Base-by-base conservation (phyloP, 1,140 invertebrate species). In the Caenorhabditis inopinata region DNA sequence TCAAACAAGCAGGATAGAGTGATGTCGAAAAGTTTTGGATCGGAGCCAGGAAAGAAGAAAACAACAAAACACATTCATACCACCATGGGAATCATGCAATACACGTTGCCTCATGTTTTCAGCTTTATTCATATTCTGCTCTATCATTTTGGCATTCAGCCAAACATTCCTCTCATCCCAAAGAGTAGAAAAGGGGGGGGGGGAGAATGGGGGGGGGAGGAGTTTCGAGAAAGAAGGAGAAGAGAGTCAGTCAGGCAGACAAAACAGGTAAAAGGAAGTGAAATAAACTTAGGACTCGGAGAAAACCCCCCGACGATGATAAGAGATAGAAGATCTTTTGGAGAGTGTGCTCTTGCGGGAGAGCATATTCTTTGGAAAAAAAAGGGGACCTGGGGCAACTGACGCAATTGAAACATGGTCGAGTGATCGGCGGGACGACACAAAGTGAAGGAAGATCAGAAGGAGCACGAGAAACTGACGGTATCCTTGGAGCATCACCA, bases 401-500 rank as follows among this genome's bases (percentile, higher is more conserved):
- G 58, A 68, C 58, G 58, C 58, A 68, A 68, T 68, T 68, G 58
- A 68, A 68, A 68, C 58, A 68, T 68, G 58, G 58, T 68, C 58
- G 58, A 68, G 58, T 32, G 58, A 18, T 68, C 58, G 58, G 25
- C 32, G 58, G 58, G 58, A 29, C 12, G 58, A 29, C 25, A 68
- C 35, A 68, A 29, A 18, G 58, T 32, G 58, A 38, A 68, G 58
- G 38, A 68, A n/a, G 32, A 38, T 21, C 29, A 18, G 25, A 16
- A 38, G 23, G 58, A 68, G 11, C 6, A 32, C 35, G 58, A 29
- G 38, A 68, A n/a, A 68, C 29, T 38, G 38, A 68, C 38, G 58
- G 58, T 32, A 68, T 32, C 58, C 58, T 29, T 68, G 58, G 58
- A 68, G 38, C 58, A 58, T 68, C 29, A 68, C 38, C 23, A 68